A percentile compares a stretch with the other conserved stretches of the same genome.
phyloP scores from a whole-genome alignment of 2,888 invertebrate genomes.

The Nomada goodeniana region DNA sequence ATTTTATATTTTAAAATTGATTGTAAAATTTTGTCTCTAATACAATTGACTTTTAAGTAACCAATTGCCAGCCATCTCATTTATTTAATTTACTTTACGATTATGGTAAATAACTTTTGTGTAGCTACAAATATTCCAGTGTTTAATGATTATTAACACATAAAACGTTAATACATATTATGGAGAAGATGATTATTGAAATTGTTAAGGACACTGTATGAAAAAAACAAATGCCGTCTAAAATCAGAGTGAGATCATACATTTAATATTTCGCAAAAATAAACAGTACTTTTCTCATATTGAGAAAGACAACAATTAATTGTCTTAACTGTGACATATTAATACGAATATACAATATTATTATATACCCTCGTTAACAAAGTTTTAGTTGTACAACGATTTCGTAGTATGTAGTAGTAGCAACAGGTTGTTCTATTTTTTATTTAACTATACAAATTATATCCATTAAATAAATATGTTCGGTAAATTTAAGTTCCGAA shows the following conservation, averaged over 20 bases:
- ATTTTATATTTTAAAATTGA: conserved; percentile 27
- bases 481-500: conserved; percentile 16
- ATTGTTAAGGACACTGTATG: conserved; percentile 56
- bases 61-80: conserved; percentile 63
- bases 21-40: conserved; percentile 15
- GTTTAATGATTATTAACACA: conserved; percentile 66
- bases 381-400: conserved; percentile 46
- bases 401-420: conserved; percentile 50
- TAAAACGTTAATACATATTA: conserved; percentile 54
- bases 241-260: conserved; percentile 71
- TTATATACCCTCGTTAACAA: conserved; percentile 40
- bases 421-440: conserved; percentile 48
- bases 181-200: conserved; percentile 41
- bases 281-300: conserved; percentile 80
- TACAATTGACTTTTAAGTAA: conserved; percentile 34
- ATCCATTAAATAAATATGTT: conserved; percentile 11
- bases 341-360: conserved; percentile 45
- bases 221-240: conserved; percentile 66
- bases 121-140: conserved; percentile 68
- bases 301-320: conserved; percentile 75
- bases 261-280: conserved; percentile 62
- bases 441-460: conserved; percentile 3
- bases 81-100: conserved; percentile 65
- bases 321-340: conserved; percentile 52
- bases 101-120: conserved; percentile 62